Base-by-base conservation (phyloP, 1,140 invertebrate genomes). In the Helicoverpa armigera region DNA sequence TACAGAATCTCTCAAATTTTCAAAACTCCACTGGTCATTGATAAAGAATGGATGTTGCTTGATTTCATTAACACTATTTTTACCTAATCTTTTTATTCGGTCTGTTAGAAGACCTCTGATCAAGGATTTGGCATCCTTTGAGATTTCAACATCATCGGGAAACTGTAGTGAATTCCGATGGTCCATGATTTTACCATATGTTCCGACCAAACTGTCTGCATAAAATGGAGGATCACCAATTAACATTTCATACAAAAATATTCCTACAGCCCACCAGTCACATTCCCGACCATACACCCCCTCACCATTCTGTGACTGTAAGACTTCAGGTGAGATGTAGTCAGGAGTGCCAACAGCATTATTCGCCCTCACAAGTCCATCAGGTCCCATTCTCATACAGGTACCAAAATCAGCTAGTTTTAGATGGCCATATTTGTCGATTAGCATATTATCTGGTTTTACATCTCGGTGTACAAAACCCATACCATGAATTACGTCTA, bases 181-280 rank as follows among this genome's bases (percentile, higher is more conserved):
- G 92, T 99, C 99, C 99, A 99, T 99, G 86, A 99, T 99, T 95
- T 99, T 99, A 76, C 98, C 98, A 94, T 99, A 99, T 12, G 99
- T 99, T 50, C 98, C 99, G 51, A 99, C 98, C 77, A 99, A 96
- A 69, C 99, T 99, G 89, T 99, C 99, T 2, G 99, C 99, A 95
- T 99, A 99, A 95, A 99, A 99, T 3, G 99, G 99, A 4, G 99
- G 99, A 93, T 99, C 99, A n/a, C 99, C 98, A 80, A 99, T 97
- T 9, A 99, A 95, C 99, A 99, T 99, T 96, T 99, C 99, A 95
- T 99, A 99, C 0, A 99, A 96, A 94, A 99, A 99, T 70, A 99
- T 99, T 56, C 99, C 99, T 14, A 99, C 99, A 14, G 98, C 99
- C 99, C 99, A 99, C 98, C 98, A 99, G 95, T 99, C 99, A 95